A percentile compares a stretch with the other conserved stretches of the same genome.
Evolutionary conservation across 2,113 vertebrate genomes (phyloP).

Genomic region (Hippoglossus stenolepis): DNA sequence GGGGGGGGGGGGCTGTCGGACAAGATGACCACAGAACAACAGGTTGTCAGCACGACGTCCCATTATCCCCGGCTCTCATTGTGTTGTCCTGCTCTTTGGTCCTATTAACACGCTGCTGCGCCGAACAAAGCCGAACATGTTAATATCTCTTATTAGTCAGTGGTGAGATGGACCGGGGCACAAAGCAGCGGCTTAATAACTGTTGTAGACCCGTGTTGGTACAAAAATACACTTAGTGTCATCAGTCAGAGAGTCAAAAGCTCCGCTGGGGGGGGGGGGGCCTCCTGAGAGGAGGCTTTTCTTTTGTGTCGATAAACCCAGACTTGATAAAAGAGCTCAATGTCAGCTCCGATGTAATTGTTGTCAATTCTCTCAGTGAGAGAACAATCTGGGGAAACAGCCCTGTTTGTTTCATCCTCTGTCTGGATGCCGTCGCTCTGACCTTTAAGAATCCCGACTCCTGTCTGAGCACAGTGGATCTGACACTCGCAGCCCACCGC

Average conservation of each 20-base stretch:
- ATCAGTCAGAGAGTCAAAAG: background rate
- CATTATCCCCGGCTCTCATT: slow-evolving; percentile 31
- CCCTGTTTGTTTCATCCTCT: slow-evolving; percentile 44
- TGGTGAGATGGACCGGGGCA: background rate
- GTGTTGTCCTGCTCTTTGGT: background rate
- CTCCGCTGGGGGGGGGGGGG: slow-evolving; percentile 1
- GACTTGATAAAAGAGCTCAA: slow-evolving; percentile 33
- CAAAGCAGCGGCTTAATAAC: background rate
- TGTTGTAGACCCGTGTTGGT: background rate
- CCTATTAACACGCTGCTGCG: too few relatives aligned
- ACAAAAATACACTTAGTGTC: slow-evolving; percentile 30
- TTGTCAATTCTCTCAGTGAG: slow-evolving; percentile 57
- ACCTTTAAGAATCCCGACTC: slow-evolving; percentile 54
- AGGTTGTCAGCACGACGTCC: slow-evolving; percentile 46
- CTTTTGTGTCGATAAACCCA: slow-evolving; percentile 38
- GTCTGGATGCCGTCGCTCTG: slow-evolving; percentile 49
- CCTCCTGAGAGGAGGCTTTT: background rate
- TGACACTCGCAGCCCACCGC: slow-evolving; percentile 34
- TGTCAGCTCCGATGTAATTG: slow-evolving; percentile 55
- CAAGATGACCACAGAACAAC: slow-evolving; percentile 44
- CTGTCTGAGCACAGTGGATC: slow-evolving; percentile 35
- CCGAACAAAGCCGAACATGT: too few relatives aligned
- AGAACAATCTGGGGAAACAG: slow-evolving; percentile 44
- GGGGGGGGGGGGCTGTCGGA: background rate
- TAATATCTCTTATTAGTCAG: background rate